Evolutionary conservation across 1,140 invertebrate species (phyloP).

Genomic region (Hirudo medicinalis): DNA sequence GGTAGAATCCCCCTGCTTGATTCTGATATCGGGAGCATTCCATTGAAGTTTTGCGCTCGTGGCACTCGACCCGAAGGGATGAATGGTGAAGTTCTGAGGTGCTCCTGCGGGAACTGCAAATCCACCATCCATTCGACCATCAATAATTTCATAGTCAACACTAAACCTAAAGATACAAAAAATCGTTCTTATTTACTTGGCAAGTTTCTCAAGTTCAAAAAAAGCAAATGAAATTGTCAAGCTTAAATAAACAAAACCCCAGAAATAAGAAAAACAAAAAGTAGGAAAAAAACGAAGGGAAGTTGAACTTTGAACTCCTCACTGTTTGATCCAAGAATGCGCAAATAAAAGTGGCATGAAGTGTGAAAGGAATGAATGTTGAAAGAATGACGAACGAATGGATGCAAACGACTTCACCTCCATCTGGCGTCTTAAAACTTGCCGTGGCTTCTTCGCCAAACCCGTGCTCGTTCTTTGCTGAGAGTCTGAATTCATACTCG

Average conservation of each 20-base stretch:
- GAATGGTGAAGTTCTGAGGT: slow-evolving; percentile 44
- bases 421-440: slow-evolving; percentile 78
- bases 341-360: neutral
- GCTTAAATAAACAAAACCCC: neutral
- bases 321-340: neutral
- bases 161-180: neutral
- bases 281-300: neutral
- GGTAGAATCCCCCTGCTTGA: slow-evolving; percentile 81
- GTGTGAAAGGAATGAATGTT: neutral
- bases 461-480: slow-evolving; percentile 78
- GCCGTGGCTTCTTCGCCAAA: slow-evolving; percentile 79
- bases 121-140: neutral
- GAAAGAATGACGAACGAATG: neutral
- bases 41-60: slow-evolving; percentile 47
- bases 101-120: slow-evolving; percentile 39
- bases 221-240: neutral
- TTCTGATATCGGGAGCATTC: slow-evolving; percentile 70
- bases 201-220: neutral
- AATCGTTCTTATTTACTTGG: neutral
- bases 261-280: neutral
- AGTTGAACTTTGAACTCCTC: no score
- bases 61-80: slow-evolving; percentile 32
- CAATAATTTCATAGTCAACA: neutral
- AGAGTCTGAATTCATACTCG: slow-evolving; percentile 75
- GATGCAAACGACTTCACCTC: slow-evolving; percentile 41